Percentiles rank a stretch among this genome's conserved stretches.
Conservation (phyloP, 2,797 vertebrate genomes). For the Manis javanica region DNA sequence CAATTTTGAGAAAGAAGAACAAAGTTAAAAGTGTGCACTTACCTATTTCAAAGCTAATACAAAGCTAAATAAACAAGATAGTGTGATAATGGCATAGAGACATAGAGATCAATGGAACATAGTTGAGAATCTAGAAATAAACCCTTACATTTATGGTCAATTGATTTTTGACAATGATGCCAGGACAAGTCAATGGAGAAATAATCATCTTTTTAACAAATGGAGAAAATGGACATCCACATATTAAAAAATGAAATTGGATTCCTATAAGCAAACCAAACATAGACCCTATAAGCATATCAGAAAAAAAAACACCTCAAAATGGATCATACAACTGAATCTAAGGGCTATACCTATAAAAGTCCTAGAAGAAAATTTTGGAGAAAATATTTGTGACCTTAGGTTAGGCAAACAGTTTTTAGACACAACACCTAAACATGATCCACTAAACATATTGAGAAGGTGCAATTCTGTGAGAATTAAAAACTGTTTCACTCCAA, state of each 20-base stretch:
- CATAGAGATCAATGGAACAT: not conserved
- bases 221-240: not conserved
- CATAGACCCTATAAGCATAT: not conserved
- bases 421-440: not conserved
- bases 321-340: not conserved
- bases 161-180: not conserved
- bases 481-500: not conserved
- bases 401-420: slow-evolving; percentile 22
- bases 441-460: slow-evolving; percentile 10
- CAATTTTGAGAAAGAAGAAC: not conserved
- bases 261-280: not conserved
- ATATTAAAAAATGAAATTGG: not conserved
- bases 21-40: not conserved
- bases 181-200: slow-evolving; percentile 32
- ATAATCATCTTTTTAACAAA: slow-evolving; percentile 47
- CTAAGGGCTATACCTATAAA: not conserved
- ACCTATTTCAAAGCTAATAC: slow-evolving; percentile 21
- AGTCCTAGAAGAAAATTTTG: slow-evolving; percentile 6
- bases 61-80: slow-evolving; percentile 10
- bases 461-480: not conserved
- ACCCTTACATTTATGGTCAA: not conserved
- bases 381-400: not conserved
- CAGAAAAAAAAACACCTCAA: not conserved
- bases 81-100: not conserved
- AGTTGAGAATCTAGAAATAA: slow-evolving; percentile 1